Percentiles rank a stretch among this genome's conserved stretches.
Conservation (phyloP, 92 coral and sea anemone genomes). For the Porites divaricata region DNA sequence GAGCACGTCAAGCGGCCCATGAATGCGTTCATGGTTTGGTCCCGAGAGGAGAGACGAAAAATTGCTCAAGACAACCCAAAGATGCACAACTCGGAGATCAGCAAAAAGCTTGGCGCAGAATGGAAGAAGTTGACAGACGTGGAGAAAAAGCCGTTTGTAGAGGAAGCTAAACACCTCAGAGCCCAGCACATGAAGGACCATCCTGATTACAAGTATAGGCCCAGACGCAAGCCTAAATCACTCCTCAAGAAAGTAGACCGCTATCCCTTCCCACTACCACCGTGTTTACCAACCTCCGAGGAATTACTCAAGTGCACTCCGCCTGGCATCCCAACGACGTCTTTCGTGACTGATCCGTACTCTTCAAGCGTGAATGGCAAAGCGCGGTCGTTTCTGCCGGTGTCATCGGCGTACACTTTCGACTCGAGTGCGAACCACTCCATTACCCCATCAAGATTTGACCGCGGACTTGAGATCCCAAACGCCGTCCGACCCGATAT, state of each 20-base stretch:
- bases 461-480: conserved; percentile 88
- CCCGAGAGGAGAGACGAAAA: conserved; percentile 96
- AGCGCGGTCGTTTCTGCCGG: conserved; percentile 90
- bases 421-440: conserved; percentile 73
- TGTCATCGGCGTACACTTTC: conserved; percentile 74
- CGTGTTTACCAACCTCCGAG: conserved; percentile 91
- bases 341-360: conserved; percentile 83
- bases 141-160: conserved; percentile 92
- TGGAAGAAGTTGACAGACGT: conserved; percentile 98
- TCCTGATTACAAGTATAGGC: conserved; percentile 97
- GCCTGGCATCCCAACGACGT: conserved; percentile 72
- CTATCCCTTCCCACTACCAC: conserved; percentile 88
- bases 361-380: conserved; percentile 64
- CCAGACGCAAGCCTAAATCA: conserved; percentile 99
- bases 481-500: conserved; percentile 90
- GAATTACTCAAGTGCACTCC: conserved; percentile 85
- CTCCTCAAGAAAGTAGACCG: conserved; percentile 96
- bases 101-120: conserved; percentile 96
- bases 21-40: conserved; percentile 99
- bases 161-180: conserved; percentile 94
- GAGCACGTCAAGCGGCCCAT: conserved; percentile 98
- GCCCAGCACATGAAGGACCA: conserved; percentile 99
- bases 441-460: conserved; percentile 78
- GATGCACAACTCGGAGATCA: conserved; percentile 99
- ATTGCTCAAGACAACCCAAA: conserved; percentile 99